A percentile compares a stretch with the other conserved stretches of the same genome.
Evolutionary conservation across 2,797 vertebrate genomes (phyloP).

Genomic region (Enteromius trimaculatus): DNA sequence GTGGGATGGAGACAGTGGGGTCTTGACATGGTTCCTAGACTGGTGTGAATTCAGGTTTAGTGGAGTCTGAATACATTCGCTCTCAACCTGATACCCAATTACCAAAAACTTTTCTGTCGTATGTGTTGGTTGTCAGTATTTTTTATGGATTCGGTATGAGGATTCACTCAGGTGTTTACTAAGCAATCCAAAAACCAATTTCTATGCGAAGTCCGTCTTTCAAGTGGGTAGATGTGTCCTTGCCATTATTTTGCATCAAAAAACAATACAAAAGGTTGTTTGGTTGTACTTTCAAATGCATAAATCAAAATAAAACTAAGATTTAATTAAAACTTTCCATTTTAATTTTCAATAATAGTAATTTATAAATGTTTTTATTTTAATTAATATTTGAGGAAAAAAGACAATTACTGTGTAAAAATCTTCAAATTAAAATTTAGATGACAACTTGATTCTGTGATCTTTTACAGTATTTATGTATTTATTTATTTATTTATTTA

Average conservation of each 20-base stretch:
- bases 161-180: not conserved
- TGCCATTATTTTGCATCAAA: not conserved
- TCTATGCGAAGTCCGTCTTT: not conserved
- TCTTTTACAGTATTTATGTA: not conserved
- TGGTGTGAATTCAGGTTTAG: constrained; percentile 47
- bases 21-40: constrained; percentile 52
- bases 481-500: no score
- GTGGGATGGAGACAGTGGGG: constrained; percentile 48
- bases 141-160: not conserved
- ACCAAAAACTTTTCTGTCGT: constrained; percentile 36
- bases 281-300: not conserved
- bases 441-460: not conserved
- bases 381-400: not conserved
- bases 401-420: not conserved
- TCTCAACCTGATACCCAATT: constrained; percentile 53
- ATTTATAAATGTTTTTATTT: not conserved
- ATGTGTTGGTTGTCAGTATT: constrained; percentile 10
- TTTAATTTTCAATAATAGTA: not conserved
- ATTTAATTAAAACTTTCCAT: not conserved
- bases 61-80: constrained; percentile 43
- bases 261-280: not conserved
- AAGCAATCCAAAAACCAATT: constrained; percentile 5
- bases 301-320: not conserved
- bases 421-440: not conserved
- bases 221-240: not conserved